Evolutionary conservation across 1,140 invertebrate genomes (phyloP).

Genomic region (Galendromus occidentalis): DNA sequence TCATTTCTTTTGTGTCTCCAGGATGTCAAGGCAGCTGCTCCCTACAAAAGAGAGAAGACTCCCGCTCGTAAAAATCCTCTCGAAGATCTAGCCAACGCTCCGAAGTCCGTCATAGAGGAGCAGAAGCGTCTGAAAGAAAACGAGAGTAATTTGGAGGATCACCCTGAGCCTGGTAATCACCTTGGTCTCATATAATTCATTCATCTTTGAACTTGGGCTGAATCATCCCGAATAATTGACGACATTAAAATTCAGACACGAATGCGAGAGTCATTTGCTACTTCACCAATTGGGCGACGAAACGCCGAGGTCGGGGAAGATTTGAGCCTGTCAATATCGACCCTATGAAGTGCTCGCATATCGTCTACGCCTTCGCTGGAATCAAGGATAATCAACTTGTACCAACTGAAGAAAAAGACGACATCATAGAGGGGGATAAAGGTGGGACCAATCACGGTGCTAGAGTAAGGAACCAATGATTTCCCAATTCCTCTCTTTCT

Average conservation of each 20-base stretch:
- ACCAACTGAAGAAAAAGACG: conserved; percentile 48
- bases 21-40: not conserved
- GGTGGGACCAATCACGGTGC: conserved; percentile 31
- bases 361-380: conserved; percentile 79
- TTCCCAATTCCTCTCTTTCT: too few species aligned
- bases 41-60: not conserved
- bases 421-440: conserved; percentile 27
- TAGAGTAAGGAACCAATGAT: too few species aligned
- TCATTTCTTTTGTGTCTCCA: not conserved
- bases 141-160: not conserved
- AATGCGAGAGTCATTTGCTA: conserved; percentile 56
- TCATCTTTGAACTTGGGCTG: not conserved
- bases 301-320: conserved; percentile 58
- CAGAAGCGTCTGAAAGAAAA: not conserved
- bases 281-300: conserved; percentile 79
- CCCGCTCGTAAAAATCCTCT: not conserved
- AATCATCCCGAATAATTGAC: not conserved
- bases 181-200: too few species aligned
- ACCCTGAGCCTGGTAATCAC: conserved; percentile 5
- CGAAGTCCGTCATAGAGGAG: conserved; percentile 1
- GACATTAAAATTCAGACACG: conserved; percentile 11
- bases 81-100: not conserved
- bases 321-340: conserved; percentile 73
- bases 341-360: conserved; percentile 62
- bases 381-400: conserved; percentile 48